phyloP scores from a whole-genome alignment of 2,113 vertebrate species.

The Alligator mississippiensis region DNA sequence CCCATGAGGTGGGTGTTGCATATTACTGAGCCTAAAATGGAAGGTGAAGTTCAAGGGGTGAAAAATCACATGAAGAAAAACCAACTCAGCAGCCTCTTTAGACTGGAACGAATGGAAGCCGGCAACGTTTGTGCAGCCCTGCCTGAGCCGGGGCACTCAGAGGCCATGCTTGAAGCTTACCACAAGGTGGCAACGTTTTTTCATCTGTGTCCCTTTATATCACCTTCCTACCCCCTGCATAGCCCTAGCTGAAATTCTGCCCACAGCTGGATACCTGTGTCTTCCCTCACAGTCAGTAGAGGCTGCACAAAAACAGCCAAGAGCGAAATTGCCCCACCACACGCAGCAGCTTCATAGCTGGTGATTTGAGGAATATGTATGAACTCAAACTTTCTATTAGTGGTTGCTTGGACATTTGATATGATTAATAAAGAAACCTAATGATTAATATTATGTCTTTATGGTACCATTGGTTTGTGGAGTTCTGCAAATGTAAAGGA shows the following conservation, averaged over 20 bases:
- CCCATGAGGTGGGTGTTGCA: background rate
- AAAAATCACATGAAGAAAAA: background rate
- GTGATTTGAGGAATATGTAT: too few species aligned
- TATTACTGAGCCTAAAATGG: background rate
- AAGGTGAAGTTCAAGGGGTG: background rate
- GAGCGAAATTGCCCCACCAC: background rate
- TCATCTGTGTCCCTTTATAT: background rate
- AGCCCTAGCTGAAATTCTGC: background rate
- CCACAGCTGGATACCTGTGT: background rate
- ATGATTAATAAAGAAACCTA: background rate
- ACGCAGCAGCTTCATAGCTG: background rate
- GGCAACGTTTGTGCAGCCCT: background rate
- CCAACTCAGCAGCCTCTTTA: background rate
- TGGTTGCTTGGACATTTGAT: background rate
- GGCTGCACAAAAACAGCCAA: background rate
- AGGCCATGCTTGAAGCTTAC: accelerated
- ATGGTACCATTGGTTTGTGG: background rate
- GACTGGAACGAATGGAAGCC: background rate
- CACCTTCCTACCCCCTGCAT: background rate
- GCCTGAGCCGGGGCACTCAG: background rate
- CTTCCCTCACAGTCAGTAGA: background rate
- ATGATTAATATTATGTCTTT: background rate
- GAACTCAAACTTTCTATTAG: background rate
- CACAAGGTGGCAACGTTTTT: background rate
- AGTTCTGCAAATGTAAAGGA: background rate